A percentile compares a stretch with the other conserved stretches of the same genome.
Evolutionary conservation across 2,797 vertebrate species (phyloP).

Genomic region (Amphiprion clarkii): DNA sequence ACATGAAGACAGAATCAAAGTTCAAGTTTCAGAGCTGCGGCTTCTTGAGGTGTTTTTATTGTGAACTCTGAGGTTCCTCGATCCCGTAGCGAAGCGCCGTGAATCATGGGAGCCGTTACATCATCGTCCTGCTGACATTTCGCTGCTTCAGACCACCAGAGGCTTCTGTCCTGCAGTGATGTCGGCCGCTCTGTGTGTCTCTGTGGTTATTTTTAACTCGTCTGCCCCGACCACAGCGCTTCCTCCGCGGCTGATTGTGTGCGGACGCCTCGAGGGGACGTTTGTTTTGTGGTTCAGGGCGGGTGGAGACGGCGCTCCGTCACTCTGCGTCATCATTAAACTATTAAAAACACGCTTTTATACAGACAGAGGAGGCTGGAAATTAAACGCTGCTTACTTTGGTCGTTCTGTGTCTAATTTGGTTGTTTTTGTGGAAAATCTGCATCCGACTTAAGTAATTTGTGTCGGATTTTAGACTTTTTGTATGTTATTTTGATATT

Average conservation of each 20-base stretch:
- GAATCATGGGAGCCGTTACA: neutral
- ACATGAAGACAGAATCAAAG: too few relatives aligned
- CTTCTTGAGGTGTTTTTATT: too few relatives aligned
- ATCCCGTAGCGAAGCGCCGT: neutral
- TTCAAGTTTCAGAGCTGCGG: too few relatives aligned
- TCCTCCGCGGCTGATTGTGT: slow-evolving; percentile 52
- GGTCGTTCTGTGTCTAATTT: too few relatives aligned
- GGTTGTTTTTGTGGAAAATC: too few relatives aligned
- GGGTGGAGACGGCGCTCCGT: slow-evolving; percentile 7
- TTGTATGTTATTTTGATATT: too few relatives aligned
- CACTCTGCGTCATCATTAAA: slow-evolving; percentile 49
- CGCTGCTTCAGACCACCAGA: slow-evolving; percentile 10
- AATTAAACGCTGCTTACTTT: neutral
- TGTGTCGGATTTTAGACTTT: too few relatives aligned
- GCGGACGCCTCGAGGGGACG: slow-evolving; percentile 24
- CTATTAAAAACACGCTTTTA: slow-evolving; percentile 5
- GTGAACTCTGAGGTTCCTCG: too few relatives aligned
- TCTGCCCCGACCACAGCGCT: slow-evolving; percentile 51
- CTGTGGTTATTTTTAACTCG: slow-evolving; percentile 75
- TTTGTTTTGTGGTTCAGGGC: slow-evolving; percentile 31
- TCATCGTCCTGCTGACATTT: slow-evolving; percentile 48
- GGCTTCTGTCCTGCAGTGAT: slow-evolving; percentile 47
- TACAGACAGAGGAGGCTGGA: neutral
- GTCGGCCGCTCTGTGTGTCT: slow-evolving; percentile 15
- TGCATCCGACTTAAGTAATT: too few relatives aligned